Evolutionary conservation across 2,113 vertebrate species (phyloP).

Genomic region (Sminthopsis crassicaudata): DNA sequence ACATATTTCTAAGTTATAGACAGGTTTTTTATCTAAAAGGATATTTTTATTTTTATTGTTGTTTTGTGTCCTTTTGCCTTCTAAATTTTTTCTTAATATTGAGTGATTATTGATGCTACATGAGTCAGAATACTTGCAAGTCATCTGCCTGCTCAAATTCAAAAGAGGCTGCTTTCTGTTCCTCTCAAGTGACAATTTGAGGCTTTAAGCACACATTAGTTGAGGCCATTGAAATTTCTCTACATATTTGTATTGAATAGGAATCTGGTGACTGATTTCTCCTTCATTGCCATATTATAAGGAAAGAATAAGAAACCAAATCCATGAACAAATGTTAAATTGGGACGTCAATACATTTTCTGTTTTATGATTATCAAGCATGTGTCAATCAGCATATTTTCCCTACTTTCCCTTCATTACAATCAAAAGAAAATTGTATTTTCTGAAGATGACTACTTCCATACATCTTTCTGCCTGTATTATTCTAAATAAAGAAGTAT

Average conservation of each 20-base stretch:
- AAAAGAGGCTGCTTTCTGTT: constrained; percentile 37
- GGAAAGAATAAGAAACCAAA: constrained; percentile 21
- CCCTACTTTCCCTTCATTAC: background rate
- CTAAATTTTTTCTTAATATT: background rate
- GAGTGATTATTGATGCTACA: background rate
- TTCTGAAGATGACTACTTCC: background rate
- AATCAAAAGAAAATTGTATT: background rate
- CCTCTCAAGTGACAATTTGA: constrained; percentile 46
- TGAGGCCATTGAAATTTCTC: constrained; percentile 40
- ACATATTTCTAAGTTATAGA: background rate
- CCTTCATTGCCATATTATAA: background rate
- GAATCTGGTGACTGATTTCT: constrained; percentile 17
- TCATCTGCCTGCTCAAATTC: constrained; percentile 49
- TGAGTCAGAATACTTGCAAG: constrained; percentile 32
- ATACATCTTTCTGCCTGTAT: background rate
- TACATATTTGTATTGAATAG: constrained; percentile 35
- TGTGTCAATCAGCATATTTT: background rate
- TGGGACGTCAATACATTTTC: constrained; percentile 9
- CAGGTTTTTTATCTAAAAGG: background rate
- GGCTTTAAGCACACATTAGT: constrained; percentile 34
- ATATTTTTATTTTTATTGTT: background rate
- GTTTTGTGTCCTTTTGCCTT: background rate
- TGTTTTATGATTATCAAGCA: background rate
- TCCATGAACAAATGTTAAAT: background rate
- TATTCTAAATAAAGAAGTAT: background rate